These are phyloP conservation scores for Stegastes partitus DNA, from an alignment of 2,113 vertebrate species.

Conservation along the genomic window DNA sequence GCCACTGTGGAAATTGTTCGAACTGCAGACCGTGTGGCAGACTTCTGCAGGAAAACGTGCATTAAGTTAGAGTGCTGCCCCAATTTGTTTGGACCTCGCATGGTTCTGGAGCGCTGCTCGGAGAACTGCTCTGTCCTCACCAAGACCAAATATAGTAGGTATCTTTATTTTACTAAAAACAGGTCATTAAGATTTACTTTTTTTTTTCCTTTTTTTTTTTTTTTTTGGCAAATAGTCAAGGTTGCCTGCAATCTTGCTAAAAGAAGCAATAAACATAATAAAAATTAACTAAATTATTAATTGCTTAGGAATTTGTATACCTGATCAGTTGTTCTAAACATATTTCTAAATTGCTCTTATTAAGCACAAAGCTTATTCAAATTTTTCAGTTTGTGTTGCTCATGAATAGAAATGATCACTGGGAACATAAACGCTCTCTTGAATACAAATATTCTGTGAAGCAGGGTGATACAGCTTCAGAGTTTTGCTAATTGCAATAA, in stretches of 20 bases:
- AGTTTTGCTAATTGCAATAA: neutral
- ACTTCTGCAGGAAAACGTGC: constrained; percentile 97
- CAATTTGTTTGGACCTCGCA: constrained; percentile 95
- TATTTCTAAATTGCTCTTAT: neutral
- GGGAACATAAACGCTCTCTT: neutral
- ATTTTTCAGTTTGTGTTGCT: constrained; percentile 17
- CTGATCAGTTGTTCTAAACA: constrained; percentile 3
- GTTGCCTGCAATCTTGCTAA: constrained; percentile 2
- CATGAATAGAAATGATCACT: constrained; percentile 13
- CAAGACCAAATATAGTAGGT: constrained; percentile 99
- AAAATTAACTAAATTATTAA: neutral
- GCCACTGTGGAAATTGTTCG: constrained; percentile 96
- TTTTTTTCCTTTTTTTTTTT: constrained; percentile 13
- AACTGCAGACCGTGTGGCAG: constrained; percentile 93
- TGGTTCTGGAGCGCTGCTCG: constrained; percentile 96
- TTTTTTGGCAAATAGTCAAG: constrained; percentile 1
- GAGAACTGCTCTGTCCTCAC: constrained; percentile 98
- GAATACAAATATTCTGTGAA: constrained; percentile 20
- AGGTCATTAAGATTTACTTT: neutral
- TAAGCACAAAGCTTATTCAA: neutral
- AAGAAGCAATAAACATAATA: neutral
- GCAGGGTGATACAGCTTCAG: neutral
- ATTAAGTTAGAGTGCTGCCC: constrained; percentile 97
- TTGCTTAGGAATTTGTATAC: neutral
- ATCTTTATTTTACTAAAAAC: neutral